phyloP scores from a whole-genome alignment of 2,797 vertebrate genomes.

The Nannoperca obscura region DNA sequence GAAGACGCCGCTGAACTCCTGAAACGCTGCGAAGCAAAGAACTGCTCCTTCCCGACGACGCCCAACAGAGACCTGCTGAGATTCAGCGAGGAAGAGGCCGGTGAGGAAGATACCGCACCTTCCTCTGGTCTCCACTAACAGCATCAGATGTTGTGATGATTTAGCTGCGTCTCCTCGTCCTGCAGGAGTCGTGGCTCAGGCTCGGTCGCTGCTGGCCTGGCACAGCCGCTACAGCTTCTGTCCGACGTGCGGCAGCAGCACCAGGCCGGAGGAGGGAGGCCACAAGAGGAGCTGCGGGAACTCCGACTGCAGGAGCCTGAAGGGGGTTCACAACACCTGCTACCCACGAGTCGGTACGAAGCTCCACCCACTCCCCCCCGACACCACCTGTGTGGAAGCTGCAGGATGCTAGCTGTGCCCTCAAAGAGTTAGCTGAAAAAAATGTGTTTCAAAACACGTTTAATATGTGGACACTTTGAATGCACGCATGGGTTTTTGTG shows the following conservation, averaged over 20 bases:
- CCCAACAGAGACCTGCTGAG: slow-evolving; percentile 89
- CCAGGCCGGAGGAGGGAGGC: slow-evolving; percentile 89
- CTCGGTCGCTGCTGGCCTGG: slow-evolving; percentile 93
- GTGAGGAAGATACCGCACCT: slow-evolving; percentile 78
- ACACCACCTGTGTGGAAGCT: not conserved
- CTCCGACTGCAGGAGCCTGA: slow-evolving; percentile 87
- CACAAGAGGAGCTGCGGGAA: slow-evolving; percentile 92
- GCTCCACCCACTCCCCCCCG: no score
- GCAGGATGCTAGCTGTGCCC: no score
- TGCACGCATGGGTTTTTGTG: no score
- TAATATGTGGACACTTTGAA: no score
- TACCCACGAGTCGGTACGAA: slow-evolving; percentile 93
- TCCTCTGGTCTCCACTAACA: not conserved
- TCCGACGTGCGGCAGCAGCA: slow-evolving; percentile 91
- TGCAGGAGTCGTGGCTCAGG: slow-evolving; percentile 92
- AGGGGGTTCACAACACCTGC: slow-evolving; percentile 94
- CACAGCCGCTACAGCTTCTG: slow-evolving; percentile 92
- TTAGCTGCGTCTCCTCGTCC: not conserved
- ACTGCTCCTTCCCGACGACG: slow-evolving; percentile 86
- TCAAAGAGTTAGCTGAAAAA: no score
- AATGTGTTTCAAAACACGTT: no score
- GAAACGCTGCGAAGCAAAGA: slow-evolving; percentile 77
- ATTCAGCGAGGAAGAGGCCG: slow-evolving; percentile 91
- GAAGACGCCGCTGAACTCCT: slow-evolving; percentile 82
- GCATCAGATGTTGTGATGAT: not conserved